Base-by-base conservation (phyloP, 1,140 invertebrate species). In the Oedothorax gibbosus region DNA sequence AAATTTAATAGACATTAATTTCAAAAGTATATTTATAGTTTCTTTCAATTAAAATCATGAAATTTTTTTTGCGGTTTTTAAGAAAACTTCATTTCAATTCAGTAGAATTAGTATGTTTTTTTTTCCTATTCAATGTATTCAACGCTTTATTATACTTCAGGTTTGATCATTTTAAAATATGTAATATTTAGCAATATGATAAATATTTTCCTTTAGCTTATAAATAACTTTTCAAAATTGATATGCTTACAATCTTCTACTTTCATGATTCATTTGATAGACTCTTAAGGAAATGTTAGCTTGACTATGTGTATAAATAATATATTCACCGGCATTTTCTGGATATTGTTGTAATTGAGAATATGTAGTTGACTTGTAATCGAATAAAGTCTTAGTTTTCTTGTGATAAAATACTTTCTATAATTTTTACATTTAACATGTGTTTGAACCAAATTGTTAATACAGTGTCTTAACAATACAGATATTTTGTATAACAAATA, bases 151-250 rank as follows among this genome's bases (percentile, higher is more conserved):
- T 11, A 76, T 20, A 15, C 9, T 18, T 49, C 20, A 0, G 73
- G 56, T n/a, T 62, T 62, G 0, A 10, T 0, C 5, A 62, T 50
- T 6, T 76, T 9, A 18, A 76, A 76, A 62, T n/a, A 76, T 1
- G 73, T 57, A 8, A 76, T 35, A 50, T 76, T 76, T 7, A 76
- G 10, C 50, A 76, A 76, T 0, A n/a, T 64, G n/a, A 76, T 7
- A 0, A 76, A 14, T n/a, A 62, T 76, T 62, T 76, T 76, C 51
- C 64, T 76, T 9, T 76, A 21, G 64, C 73, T 76, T n/a, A 1
- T 76, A 62, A 76, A 62, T 50, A 76, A 18, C 20, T 76, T 64
- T 76, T 76, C 73, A 76, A 76, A 62, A 64, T 76, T 50, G 2
- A 76, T 35, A 6, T 51, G 20, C 15, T 0, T 60, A 50, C 57